A percentile compares a stretch with the other conserved stretches of the same genome.
Evolutionary conservation across 1,140 invertebrate species (phyloP).

Genomic region (Cydia pomonella): DNA sequence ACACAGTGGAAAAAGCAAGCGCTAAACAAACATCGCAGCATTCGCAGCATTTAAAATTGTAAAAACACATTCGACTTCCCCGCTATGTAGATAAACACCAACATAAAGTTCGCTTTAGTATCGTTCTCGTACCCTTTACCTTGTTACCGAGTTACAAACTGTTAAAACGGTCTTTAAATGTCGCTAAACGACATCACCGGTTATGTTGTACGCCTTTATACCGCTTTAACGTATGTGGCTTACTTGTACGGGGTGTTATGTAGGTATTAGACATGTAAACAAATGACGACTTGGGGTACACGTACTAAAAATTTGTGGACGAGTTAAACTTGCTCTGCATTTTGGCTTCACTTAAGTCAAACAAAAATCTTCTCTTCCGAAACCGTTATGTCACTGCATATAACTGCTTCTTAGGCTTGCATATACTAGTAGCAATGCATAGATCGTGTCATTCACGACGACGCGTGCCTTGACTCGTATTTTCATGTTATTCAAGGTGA

Average conservation of each 20-base stretch:
- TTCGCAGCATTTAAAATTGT: slow-evolving; percentile 21
- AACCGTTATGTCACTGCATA: too few relatives aligned
- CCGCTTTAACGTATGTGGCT: background rate
- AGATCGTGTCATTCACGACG: too few relatives aligned
- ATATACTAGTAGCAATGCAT: too few relatives aligned
- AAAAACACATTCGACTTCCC: slow-evolving; percentile 32
- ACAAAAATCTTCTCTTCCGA: too few relatives aligned
- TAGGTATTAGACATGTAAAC: background rate
- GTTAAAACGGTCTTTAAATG: slow-evolving; percentile 32
- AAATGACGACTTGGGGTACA: background rate
- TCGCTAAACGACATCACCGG: slow-evolving; percentile 21
- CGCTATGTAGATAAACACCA: slow-evolving; percentile 28
- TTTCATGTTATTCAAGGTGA: too few relatives aligned
- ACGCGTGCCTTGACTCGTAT: too few relatives aligned
- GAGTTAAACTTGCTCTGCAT: background rate
- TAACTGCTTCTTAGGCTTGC: too few relatives aligned
- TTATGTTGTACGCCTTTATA: slow-evolving; percentile 20
- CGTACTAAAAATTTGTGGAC: background rate
- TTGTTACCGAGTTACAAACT: slow-evolving; percentile 32
- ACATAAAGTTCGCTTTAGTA: slow-evolving; percentile 31
- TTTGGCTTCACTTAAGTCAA: too few relatives aligned
- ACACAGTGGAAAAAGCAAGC: background rate
- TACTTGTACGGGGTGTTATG: background rate
- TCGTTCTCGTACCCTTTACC: slow-evolving; percentile 28
- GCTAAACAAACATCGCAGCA: background rate